Evolutionary conservation across 2,888 invertebrate species (phyloP).

Genomic region (Spilosoma lubricipeda): DNA sequence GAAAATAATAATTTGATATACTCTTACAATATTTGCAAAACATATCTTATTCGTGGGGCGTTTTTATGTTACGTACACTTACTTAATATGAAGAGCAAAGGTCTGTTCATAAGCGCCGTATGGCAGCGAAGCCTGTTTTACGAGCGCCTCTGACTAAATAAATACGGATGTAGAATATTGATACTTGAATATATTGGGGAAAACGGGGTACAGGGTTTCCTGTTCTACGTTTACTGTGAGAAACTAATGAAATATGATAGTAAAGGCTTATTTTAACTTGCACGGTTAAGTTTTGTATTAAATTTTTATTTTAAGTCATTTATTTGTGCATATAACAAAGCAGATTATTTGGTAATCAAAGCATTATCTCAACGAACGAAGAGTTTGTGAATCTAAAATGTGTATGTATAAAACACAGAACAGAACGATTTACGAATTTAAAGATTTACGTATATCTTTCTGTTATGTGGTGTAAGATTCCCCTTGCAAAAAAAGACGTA

Average conservation of each 20-base stretch:
- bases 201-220: background rate
- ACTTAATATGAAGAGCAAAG: background rate
- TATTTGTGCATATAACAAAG: background rate
- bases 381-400: no score
- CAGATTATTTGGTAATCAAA: no score
- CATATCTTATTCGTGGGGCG: background rate
- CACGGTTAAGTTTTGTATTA: background rate
- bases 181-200: background rate
- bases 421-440: no score
- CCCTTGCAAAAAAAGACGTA: no score
- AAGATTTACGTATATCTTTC: no score
- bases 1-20: background rate
- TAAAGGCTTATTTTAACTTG: background rate
- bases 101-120: background rate
- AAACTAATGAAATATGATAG: background rate
- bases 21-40: background rate
- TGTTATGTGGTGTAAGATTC: no score
- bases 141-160: background rate
- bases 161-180: conserved; percentile 13
- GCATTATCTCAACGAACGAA: no score
- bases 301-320: background rate
- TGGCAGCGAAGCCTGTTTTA: conserved; percentile 4
- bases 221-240: background rate
- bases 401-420: no score
- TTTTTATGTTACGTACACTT: background rate